Evolutionary conservation across 2,113 vertebrate species (phyloP).

Genomic region (Siphamia tubifer): DNA sequence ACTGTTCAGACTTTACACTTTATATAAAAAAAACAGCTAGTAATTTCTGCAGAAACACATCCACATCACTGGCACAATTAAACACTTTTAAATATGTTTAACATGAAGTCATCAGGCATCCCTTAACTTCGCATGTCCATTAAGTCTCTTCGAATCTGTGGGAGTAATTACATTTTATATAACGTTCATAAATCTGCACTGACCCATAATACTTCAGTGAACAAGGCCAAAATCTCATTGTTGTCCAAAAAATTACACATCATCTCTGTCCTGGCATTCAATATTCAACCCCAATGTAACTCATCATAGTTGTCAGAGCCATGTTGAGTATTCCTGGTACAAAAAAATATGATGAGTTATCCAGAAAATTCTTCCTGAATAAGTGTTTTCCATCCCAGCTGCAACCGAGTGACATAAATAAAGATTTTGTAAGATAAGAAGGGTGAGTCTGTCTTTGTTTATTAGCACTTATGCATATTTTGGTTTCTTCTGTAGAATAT

Average conservation of each 20-base stretch:
- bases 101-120: slow-evolving; percentile 28
- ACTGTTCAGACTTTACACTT: not conserved
- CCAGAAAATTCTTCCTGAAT: not conserved
- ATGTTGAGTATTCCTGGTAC: not conserved
- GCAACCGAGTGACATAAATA: not conserved
- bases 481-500: not conserved
- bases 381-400: slow-evolving; percentile 4
- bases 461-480: slow-evolving; percentile 2
- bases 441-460: not conserved
- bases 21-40: not conserved
- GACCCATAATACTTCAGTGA: slow-evolving; percentile 39
- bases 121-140: slow-evolving; percentile 47
- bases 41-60: not conserved
- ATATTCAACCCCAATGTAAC: not conserved
- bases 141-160: slow-evolving; percentile 61
- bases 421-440: slow-evolving; percentile 2
- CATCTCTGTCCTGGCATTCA: not conserved
- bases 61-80: not conserved
- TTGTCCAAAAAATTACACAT: not conserved
- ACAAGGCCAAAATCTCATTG: slow-evolving; percentile 3
- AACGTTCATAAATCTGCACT: slow-evolving; percentile 66
- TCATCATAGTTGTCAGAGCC: not conserved
- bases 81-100: slow-evolving; percentile 19
- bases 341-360: not conserved
- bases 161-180: slow-evolving; percentile 63